Percentiles rank a stretch among this genome's conserved stretches.
Evolutionary conservation across 2,888 invertebrate genomes (phyloP).

Genomic region (Hemaris fuciformis): DNA sequence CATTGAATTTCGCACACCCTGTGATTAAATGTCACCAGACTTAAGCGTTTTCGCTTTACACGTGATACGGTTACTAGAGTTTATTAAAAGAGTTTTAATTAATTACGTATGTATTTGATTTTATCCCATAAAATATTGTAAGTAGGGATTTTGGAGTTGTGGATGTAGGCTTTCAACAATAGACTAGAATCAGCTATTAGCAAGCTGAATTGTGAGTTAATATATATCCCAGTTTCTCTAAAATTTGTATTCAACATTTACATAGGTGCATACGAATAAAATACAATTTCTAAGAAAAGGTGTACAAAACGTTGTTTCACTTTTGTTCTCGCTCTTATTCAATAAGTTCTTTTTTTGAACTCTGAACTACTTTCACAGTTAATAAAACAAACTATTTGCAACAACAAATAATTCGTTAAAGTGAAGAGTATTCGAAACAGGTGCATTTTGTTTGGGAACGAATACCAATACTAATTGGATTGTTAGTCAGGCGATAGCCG

Average conservation of each 20-base stretch:
- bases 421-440: background rate
- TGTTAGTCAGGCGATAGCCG: background rate
- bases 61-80: too few relatives aligned
- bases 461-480: background rate
- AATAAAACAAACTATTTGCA: background rate
- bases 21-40: background rate
- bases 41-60: background rate
- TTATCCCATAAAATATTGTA: background rate
- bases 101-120: background rate
- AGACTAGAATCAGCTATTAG: too few relatives aligned
- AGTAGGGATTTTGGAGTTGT: too few relatives aligned
- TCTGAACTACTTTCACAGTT: too few relatives aligned
- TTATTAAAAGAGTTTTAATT: background rate
- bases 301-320: too few relatives aligned
- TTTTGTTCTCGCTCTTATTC: too few relatives aligned
- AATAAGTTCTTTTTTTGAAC: background rate
- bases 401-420: background rate
- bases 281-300: too few relatives aligned
- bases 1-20: conserved; percentile 14
- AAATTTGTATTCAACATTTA: too few relatives aligned
- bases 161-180: too few relatives aligned
- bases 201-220: too few relatives aligned
- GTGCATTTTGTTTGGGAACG: background rate
- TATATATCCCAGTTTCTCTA: too few relatives aligned
- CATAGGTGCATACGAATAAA: too few relatives aligned